These are phyloP conservation scores for Danionella cerebrum DNA, from an alignment of 2,113 vertebrate species.

Conservation along the genomic window DNA sequence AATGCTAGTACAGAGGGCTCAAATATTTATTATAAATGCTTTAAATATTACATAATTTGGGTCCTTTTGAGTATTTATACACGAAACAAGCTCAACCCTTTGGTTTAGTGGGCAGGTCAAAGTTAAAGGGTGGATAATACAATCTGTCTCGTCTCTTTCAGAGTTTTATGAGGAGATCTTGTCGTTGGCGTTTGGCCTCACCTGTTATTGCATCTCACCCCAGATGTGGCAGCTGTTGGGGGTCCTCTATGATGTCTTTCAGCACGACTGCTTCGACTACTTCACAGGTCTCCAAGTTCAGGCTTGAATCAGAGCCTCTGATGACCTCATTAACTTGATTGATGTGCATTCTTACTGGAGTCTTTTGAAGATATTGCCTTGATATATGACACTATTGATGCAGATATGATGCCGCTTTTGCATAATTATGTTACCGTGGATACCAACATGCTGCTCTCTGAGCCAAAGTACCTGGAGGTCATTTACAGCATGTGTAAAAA, in stretches of 20 bases:
- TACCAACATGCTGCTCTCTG: slow-evolving; percentile 83
- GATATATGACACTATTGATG: slow-evolving; percentile 30
- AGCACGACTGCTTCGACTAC: slow-evolving; percentile 92
- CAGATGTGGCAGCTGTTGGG: slow-evolving; percentile 96
- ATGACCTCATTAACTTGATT: neutral
- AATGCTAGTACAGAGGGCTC: too few relatives aligned
- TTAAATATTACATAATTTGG: too few relatives aligned
- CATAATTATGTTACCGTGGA: slow-evolving; percentile 98
- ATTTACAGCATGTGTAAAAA: slow-evolving; percentile 98
- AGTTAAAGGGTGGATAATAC: neutral
- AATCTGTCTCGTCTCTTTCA: slow-evolving; percentile 40
- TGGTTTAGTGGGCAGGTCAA: neutral
- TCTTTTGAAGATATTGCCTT: neutral
- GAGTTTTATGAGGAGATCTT: slow-evolving; percentile 98
- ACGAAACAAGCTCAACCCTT: too few relatives aligned
- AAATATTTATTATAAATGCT: too few relatives aligned
- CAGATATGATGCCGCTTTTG: slow-evolving; percentile 98
- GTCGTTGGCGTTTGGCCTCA: slow-evolving; percentile 88
- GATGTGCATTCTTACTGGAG: neutral
- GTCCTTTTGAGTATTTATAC: too few relatives aligned
- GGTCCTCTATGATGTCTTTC: slow-evolving; percentile 87
- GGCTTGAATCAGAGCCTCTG: slow-evolving; percentile 4
- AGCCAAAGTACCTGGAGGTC: slow-evolving; percentile 89
- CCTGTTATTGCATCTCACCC: slow-evolving; percentile 86
- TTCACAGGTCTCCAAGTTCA: slow-evolving; percentile 76